Evolutionary conservation across 2,888 invertebrate genomes (phyloP).

Genomic region (Campoletis raptor): DNA sequence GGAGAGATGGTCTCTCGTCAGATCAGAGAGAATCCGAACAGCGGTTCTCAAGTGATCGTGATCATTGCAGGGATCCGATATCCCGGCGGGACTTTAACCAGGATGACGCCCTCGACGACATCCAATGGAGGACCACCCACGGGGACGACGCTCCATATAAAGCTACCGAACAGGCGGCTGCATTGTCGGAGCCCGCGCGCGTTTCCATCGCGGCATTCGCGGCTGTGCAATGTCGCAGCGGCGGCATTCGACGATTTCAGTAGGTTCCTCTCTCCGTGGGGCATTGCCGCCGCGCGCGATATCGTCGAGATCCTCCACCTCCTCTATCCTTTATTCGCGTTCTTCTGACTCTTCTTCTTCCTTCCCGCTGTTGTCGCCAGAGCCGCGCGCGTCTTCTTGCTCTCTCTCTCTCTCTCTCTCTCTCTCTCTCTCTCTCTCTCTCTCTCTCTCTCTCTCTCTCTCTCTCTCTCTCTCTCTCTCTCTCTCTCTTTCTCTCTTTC

Average conservation of each 20-base stretch:
- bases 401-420: slow-evolving; percentile 29
- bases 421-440: slow-evolving; percentile 41
- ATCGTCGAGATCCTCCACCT: slow-evolving; percentile 64
- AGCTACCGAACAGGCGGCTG: slow-evolving; percentile 77
- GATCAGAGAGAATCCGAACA: slow-evolving; percentile 62
- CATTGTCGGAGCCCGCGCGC: slow-evolving; percentile 76
- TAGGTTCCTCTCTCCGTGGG: slow-evolving; percentile 69
- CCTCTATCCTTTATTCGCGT: slow-evolving; percentile 59
- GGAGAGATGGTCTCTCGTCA: slow-evolving; percentile 47
- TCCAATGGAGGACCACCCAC: slow-evolving; percentile 83
- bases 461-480: slow-evolving; percentile 19
- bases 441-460: too few relatives aligned
- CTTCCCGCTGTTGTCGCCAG: slow-evolving; percentile 62
- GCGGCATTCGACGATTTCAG: slow-evolving; percentile 74
- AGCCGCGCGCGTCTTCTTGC: slow-evolving; percentile 48
- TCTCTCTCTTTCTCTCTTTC: slow-evolving; percentile 3
- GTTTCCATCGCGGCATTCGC: slow-evolving; percentile 74
- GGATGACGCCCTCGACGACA: slow-evolving; percentile 79
- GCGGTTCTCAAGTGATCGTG: slow-evolving; percentile 69
- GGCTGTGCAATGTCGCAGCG: slow-evolving; percentile 52
- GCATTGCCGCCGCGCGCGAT: slow-evolving; percentile 64
- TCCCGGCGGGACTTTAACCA: slow-evolving; percentile 63
- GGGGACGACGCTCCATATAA: slow-evolving; percentile 83
- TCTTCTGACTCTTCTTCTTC: slow-evolving; percentile 72
- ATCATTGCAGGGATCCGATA: slow-evolving; percentile 24